Base-by-base conservation (phyloP, 2,797 vertebrate genomes). In the Amazonetta brasiliensis region DNA sequence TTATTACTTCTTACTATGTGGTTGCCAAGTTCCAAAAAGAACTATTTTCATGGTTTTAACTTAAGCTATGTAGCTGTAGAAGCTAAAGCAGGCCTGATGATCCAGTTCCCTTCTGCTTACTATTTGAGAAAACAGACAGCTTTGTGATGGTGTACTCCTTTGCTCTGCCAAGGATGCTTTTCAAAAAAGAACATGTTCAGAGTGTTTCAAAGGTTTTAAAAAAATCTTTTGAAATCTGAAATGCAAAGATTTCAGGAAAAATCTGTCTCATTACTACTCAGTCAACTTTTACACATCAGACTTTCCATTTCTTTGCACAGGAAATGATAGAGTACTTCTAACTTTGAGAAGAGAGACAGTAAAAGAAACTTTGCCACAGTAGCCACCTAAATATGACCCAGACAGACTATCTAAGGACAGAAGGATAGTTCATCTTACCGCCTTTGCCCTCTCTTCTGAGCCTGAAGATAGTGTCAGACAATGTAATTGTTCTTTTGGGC, bases 51-150 rank as follows among this genome's bases (percentile, higher is more conserved):
- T 7, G 4, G 28, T 73, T 96, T 93, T 60, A 85, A 31, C 62
- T 93, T 81, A 76, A 96, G 56, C 75, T 76, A 39, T 0, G 2
- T 44, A 41, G 25, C 58, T 91, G 72, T 64, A 80, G 69, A 95
- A 86, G 54, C 83, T 86, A 79, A 75, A 41, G 71, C 17, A 63
- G 83, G 72, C 8, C 22, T n/a, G 64, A 89, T 46, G 69, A 94
- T 60, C 41, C 44, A 72, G 37, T 43, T 86, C n/a, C 50, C 22
- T 66, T 95, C 93, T 56, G 55, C 17, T 87, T 11, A 19, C 37
- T 77, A 86, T 84, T 90, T 92, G 30, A 93, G 67, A 96, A 95
- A 96, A 93, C 17, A 81, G 44, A 62, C 33, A 83, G 54, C 28
- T 90, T 68, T 78, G 52, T 94, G 30, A 64, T 66, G 41, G 21